phyloP scores from a whole-genome alignment of 2,113 vertebrate genomes.

The Salvelinus namaycush region DNA sequence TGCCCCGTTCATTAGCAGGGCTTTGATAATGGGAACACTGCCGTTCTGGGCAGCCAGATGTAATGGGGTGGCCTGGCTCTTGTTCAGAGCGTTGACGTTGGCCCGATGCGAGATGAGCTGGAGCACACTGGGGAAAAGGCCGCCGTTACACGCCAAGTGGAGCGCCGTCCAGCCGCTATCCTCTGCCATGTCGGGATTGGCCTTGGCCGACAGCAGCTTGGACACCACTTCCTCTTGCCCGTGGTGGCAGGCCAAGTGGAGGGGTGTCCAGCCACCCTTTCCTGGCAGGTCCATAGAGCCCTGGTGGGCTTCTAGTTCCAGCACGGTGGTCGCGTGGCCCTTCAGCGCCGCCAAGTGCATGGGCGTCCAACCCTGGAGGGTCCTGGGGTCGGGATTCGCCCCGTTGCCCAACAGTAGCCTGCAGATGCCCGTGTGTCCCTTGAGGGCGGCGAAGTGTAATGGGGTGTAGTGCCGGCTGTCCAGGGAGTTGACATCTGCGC shows the following conservation, averaged over 20 bases:
- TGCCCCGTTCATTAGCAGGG: slow-evolving; percentile 75
- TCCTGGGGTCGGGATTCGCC: slow-evolving; percentile 69
- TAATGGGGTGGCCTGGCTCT: slow-evolving; percentile 73
- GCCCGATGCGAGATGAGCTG: slow-evolving; percentile 75
- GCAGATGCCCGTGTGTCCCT: slow-evolving; percentile 80
- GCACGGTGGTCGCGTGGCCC: slow-evolving; percentile 75
- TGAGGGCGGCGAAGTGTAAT: slow-evolving; percentile 78
- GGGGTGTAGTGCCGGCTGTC: slow-evolving; percentile 74
- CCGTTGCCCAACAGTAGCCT: slow-evolving; percentile 76
- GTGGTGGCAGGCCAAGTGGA: slow-evolving; percentile 81
- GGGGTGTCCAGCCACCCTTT: slow-evolving; percentile 78
- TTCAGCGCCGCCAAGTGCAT: slow-evolving; percentile 81
- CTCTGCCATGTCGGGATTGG: slow-evolving; percentile 73
- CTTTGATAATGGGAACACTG: slow-evolving; percentile 74
- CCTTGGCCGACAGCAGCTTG: slow-evolving; percentile 72
- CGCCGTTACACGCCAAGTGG: slow-evolving; percentile 75
- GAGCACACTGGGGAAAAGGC: slow-evolving; percentile 71
- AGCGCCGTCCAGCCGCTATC: slow-evolving; percentile 78
- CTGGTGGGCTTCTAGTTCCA: slow-evolving; percentile 68
- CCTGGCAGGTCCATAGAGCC: slow-evolving; percentile 61
- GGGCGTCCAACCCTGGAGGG: slow-evolving; percentile 80
- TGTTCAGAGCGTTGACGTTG: slow-evolving; percentile 75
- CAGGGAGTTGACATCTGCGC: slow-evolving; percentile 49
- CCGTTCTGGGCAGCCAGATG: slow-evolving; percentile 80
- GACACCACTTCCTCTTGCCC: slow-evolving; percentile 61